A percentile compares a stretch with the other conserved stretches of the same genome.
These are phyloP conservation scores for Semotilus atromaculatus DNA, from an alignment of 2,797 vertebrate genomes.

Conservation along the genomic window DNA sequence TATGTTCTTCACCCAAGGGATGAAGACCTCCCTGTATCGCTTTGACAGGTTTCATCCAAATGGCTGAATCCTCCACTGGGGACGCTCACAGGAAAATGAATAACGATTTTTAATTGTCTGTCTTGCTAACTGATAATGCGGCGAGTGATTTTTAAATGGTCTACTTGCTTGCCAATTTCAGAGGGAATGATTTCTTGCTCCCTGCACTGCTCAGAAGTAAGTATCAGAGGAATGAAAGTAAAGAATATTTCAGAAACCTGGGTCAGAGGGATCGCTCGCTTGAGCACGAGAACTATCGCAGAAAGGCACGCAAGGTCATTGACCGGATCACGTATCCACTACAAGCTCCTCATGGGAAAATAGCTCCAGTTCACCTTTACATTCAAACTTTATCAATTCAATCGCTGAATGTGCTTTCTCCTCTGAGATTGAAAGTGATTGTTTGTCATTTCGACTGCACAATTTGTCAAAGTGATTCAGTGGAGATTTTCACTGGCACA, in stretches of 20 bases:
- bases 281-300: not conserved
- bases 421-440: constrained; percentile 1
- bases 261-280: not conserved
- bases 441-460: not conserved
- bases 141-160: constrained; percentile 48
- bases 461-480: constrained; percentile 7
- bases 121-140: constrained; percentile 37
- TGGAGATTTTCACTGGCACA: constrained; percentile 12
- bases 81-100: constrained; percentile 27
- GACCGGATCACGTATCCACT: not conserved
- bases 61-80: not conserved
- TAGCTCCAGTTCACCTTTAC: not conserved
- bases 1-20: not conserved
- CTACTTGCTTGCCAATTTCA: constrained; percentile 39
- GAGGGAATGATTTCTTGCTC: constrained; percentile 13
- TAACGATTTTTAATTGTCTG: constrained; percentile 47
- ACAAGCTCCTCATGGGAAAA: not conserved
- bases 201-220: constrained; percentile 31
- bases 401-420: not conserved
- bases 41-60: constrained; percentile 42
- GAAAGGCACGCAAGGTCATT: constrained; percentile 8
- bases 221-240: constrained; percentile 17
- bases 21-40: constrained; percentile 13
- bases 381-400: constrained; percentile 5
- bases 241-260: constrained; percentile 20